Conservation (phyloP, 1,140 invertebrate genomes). For the Oedothorax gibbosus region DNA sequence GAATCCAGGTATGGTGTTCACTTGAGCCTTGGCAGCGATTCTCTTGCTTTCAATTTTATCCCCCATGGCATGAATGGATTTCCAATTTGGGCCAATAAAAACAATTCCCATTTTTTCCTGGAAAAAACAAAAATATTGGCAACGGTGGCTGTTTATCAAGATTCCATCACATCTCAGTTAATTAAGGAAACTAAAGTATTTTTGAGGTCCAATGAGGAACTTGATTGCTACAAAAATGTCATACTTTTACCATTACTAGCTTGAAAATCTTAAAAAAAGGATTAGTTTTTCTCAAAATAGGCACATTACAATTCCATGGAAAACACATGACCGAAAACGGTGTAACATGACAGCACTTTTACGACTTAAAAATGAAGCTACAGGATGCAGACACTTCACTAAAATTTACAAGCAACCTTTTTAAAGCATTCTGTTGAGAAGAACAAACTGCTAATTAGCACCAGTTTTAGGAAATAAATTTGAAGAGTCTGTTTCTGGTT, state of each 20-base stretch:
- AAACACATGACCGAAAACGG: too few species aligned
- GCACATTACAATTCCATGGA: too few species aligned
- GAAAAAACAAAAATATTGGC: not conserved
- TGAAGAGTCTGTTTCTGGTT: too few species aligned
- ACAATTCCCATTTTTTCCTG: conserved; percentile 67
- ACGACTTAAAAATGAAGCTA: too few species aligned
- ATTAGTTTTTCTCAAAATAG: not conserved
- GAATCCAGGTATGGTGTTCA: conserved; percentile 75
- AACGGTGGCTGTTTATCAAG: not conserved
- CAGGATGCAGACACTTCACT: too few species aligned
- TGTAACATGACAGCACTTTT: too few species aligned
- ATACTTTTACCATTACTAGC: not conserved
- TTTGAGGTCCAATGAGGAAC: too few species aligned
- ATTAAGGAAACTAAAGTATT: not conserved
- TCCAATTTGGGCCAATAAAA: conserved; percentile 78
- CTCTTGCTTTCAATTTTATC: conserved; percentile 78
- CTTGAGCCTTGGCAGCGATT: conserved; percentile 77
- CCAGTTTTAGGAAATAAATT: too few species aligned
- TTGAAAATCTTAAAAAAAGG: not conserved
- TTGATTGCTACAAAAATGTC: too few species aligned
- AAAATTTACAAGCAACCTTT: too few species aligned
- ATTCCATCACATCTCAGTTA: not conserved
- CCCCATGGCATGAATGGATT: conserved; percentile 77
- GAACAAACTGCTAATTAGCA: too few species aligned
- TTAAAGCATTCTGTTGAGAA: too few species aligned